Percentiles rank a stretch among this genome's conserved stretches.
Conservation (phyloP, 1,140 invertebrate genomes). For the Sminthurides bifidus region DNA sequence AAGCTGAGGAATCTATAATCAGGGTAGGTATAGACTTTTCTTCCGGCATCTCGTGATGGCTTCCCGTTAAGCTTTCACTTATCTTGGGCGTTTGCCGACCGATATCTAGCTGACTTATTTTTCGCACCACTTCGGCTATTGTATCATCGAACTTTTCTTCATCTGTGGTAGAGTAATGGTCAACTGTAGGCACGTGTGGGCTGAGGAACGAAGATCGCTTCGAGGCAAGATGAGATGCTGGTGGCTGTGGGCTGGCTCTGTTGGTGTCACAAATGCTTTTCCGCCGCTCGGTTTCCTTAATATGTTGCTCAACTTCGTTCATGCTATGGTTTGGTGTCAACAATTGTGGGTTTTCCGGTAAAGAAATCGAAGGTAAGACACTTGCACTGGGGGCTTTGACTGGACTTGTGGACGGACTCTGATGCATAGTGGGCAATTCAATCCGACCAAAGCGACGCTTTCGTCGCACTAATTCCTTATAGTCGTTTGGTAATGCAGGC, state of each 20-base stretch:
- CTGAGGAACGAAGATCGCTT: not conserved
- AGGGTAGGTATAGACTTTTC: not conserved
- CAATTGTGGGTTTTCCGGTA: too few relatives aligned
- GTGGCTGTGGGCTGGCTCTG: not conserved
- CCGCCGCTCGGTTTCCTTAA: conserved; percentile 13
- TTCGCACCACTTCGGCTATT: conserved; percentile 18
- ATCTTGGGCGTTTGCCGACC: not conserved
- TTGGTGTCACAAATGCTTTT: conserved; percentile 18
- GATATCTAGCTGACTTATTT: conserved; percentile 23
- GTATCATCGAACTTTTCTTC: conserved; percentile 16
- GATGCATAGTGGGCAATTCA: too few relatives aligned
- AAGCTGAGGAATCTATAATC: not conserved
- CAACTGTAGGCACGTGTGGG: not conserved
- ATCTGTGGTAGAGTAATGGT: not conserved
- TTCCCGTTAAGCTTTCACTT: not conserved
- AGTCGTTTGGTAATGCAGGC: not conserved
- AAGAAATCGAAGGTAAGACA: too few relatives aligned
- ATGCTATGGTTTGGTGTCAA: conserved; percentile 10
- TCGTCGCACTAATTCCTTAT: too few relatives aligned
- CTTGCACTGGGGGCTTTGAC: too few relatives aligned
- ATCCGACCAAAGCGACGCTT: too few relatives aligned
- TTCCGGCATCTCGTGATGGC: not conserved
- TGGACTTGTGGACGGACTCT: too few relatives aligned
- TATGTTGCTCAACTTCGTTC: conserved; percentile 21
- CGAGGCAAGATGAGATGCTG: not conserved